These are phyloP conservation scores for Nudaria mundana DNA, from an alignment of 2,888 invertebrate species.

Conservation along the genomic window DNA sequence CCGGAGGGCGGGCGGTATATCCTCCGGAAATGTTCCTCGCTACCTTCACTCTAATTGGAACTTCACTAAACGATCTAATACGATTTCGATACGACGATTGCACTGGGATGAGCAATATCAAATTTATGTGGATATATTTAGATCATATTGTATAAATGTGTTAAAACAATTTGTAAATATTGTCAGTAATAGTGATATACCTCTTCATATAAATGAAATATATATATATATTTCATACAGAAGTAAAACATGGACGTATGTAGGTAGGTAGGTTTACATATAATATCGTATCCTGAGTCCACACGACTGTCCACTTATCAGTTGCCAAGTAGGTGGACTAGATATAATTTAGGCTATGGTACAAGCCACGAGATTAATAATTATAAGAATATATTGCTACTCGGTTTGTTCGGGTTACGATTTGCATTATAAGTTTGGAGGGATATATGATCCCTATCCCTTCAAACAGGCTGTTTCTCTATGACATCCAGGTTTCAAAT, in stretches of 20 bases:
- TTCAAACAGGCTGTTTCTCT: too few species aligned
- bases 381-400: too few species aligned
- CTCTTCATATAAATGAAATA: too few species aligned
- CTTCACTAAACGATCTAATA: conserved; percentile 42
- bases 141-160: neutral
- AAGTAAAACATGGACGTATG: conserved; percentile 3
- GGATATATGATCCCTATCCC: too few species aligned
- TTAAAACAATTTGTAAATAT: too few species aligned
- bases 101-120: conserved; percentile 3
- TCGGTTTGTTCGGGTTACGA: too few species aligned
- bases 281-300: conserved; percentile 39
- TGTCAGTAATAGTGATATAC: too few species aligned
- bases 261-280: too few species aligned
- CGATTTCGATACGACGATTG: conserved; percentile 38
- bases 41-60: conserved; percentile 49
- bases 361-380: conserved; percentile 16
- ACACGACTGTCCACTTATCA: conserved; percentile 50
- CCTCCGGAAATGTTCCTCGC: conserved; percentile 58
- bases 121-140: neutral
- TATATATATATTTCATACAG: too few species aligned
- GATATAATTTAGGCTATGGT: conserved; percentile 35
- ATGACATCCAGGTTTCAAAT: too few species aligned
- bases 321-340: conserved; percentile 52
- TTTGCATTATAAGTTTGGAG: too few species aligned
- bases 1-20: conserved; percentile 53